Percentiles rank a stretch among this genome's conserved stretches.
Evolutionary conservation across 2,797 vertebrate genomes (phyloP).

Genomic region (Rachycentron canadum): DNA sequence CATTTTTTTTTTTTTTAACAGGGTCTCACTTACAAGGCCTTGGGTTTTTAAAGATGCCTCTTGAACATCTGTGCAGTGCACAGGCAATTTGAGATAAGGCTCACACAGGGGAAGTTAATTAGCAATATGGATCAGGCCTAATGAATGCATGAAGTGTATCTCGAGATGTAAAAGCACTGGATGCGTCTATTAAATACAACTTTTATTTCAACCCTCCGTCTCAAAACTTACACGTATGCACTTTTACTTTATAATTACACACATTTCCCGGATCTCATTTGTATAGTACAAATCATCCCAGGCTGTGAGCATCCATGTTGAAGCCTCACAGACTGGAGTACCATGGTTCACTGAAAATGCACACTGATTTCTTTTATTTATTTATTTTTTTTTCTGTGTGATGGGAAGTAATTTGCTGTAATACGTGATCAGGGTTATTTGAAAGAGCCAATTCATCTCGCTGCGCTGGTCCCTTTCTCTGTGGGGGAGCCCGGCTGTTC

Average conservation of each 20-base stretch:
- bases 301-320: constrained; percentile 45
- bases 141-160: constrained; percentile 73
- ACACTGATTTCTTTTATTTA: constrained; percentile 79
- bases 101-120: constrained; percentile 75
- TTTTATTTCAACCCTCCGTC: constrained; percentile 55
- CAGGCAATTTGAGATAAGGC: constrained; percentile 75
- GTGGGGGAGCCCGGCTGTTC: constrained; percentile 71
- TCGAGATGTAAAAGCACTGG: constrained; percentile 62
- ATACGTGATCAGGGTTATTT: constrained; percentile 74
- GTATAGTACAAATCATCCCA: constrained; percentile 59
- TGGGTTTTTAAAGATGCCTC: constrained; percentile 66
- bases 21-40: constrained; percentile 54
- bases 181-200: constrained; percentile 69
- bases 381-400: constrained; percentile 57
- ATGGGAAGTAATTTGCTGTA: constrained; percentile 80
- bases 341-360: constrained; percentile 64
- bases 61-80: constrained; percentile 77
- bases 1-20: constrained; percentile 38
- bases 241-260: constrained; percentile 66
- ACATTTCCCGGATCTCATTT: constrained; percentile 64
- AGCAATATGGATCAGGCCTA: constrained; percentile 75
- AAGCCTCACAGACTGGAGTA: constrained; percentile 39
- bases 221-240: constrained; percentile 52
- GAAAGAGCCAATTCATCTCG: constrained; percentile 71
- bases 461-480: constrained; percentile 65